Conservation (phyloP, 1,140 invertebrate species). For the Zaprionus taronus region DNA sequence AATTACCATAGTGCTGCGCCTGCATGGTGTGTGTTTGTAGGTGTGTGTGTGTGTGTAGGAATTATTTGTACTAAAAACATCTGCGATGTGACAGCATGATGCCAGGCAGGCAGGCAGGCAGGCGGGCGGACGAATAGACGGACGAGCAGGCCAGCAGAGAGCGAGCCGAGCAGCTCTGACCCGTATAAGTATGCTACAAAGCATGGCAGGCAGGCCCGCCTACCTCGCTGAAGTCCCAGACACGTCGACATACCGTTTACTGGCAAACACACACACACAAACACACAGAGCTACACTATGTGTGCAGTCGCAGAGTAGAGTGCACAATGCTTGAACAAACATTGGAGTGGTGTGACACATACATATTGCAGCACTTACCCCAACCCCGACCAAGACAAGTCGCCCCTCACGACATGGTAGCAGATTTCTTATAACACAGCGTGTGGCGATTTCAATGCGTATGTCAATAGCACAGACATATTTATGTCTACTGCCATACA, state of each 20-base stretch:
- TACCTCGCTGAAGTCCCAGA: constrained; percentile 36
- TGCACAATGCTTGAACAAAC: constrained; percentile 62
- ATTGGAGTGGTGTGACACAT: constrained; percentile 75
- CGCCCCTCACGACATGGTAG: constrained; percentile 19
- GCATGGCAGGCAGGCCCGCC: constrained; percentile 13
- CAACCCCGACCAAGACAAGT: constrained; percentile 7
- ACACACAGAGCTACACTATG: constrained; percentile 1
- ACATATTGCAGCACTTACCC: constrained; percentile 68
- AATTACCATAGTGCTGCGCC: neutral
- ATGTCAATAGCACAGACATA: constrained; percentile 29
- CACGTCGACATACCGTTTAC: constrained; percentile 41
- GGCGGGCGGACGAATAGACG: neutral
- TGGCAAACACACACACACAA: constrained; percentile 22
- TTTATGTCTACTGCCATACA: neutral
- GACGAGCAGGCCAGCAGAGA: neutral
- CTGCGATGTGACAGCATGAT: constrained; percentile 73
- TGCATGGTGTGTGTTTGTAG: constrained; percentile 21
- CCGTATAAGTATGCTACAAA: constrained; percentile 75
- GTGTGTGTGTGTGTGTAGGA: constrained; percentile 33
- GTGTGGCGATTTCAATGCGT: constrained; percentile 35
- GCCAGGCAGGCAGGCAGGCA: constrained; percentile 48
- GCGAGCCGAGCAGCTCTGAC: constrained; percentile 46
- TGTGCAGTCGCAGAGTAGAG: constrained; percentile 29
- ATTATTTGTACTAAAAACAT: constrained; percentile 77
- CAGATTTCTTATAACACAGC: constrained; percentile 23